phyloP scores from a whole-genome alignment of 2,888 invertebrate genomes.

The Trachelus iudaicus region DNA sequence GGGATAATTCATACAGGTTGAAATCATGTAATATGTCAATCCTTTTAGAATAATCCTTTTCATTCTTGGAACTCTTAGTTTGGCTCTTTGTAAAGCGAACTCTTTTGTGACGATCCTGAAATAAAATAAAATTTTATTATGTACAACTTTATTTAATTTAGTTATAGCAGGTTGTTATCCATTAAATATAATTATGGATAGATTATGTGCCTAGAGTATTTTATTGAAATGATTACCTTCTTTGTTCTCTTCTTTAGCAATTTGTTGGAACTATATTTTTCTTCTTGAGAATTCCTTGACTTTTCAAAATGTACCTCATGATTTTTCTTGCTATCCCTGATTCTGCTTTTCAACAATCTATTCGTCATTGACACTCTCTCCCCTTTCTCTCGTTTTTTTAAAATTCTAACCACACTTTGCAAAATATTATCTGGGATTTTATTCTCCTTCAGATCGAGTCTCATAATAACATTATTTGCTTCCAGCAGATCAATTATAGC shows the following conservation, averaged over 20 bases:
- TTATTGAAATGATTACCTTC: background rate
- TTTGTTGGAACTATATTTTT: background rate
- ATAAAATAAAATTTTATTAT: background rate
- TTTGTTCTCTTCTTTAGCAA: background rate
- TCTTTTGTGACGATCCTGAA: background rate
- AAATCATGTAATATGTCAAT: background rate
- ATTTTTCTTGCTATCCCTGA: background rate
- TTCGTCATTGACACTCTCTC: slow-evolving; percentile 18
- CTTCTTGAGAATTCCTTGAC: background rate
- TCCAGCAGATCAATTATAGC: slow-evolving; percentile 32
- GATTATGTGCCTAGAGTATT: background rate
- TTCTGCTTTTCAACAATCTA: slow-evolving; percentile 2
- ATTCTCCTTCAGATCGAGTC: slow-evolving; percentile 36
- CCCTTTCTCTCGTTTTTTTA: slow-evolving; percentile 26
- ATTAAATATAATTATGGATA: background rate
- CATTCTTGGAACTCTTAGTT: background rate
- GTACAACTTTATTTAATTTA: background rate
- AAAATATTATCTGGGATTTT: slow-evolving; percentile 27
- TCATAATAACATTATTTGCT: slow-evolving; percentile 31
- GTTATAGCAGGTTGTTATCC: background rate
- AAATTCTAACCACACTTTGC: slow-evolving; percentile 21
- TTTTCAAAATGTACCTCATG: background rate
- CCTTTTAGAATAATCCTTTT: background rate
- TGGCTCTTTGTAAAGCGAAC: background rate
- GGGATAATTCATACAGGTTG: slow-evolving; percentile 17